Percentiles rank a stretch among this genome's conserved stretches.
Conservation (phyloP, 2,888 invertebrate species). For the Agonopterix alstromeriana region DNA sequence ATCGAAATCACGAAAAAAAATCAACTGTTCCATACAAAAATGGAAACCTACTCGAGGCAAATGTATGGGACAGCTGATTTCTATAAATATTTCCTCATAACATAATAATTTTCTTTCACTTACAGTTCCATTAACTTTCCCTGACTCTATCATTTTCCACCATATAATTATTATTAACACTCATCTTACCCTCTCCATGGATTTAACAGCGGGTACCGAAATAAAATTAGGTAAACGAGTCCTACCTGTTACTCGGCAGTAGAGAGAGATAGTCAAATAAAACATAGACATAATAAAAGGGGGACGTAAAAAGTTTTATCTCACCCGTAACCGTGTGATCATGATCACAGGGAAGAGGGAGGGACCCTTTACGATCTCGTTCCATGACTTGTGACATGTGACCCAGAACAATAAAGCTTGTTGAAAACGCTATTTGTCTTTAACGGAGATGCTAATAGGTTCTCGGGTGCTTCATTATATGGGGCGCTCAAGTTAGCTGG, state of each 20-base stretch:
- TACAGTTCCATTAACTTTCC: too few species aligned
- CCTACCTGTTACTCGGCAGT: conserved; percentile 25
- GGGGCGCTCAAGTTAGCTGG: background rate
- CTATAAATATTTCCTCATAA: too few species aligned
- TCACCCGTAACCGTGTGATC: conserved; percentile 2
- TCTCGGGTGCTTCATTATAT: background rate
- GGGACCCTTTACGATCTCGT: conserved; percentile 8
- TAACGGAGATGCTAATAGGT: background rate
- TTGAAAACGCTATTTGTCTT: conserved; percentile 1
- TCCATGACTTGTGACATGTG: conserved; percentile 7
- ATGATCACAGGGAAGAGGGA: background rate
- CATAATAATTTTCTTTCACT: too few species aligned
- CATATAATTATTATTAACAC: too few species aligned
- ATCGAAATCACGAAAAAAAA: too few species aligned
- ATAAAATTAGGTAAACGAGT: conserved; percentile 42
- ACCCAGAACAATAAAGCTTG: background rate
- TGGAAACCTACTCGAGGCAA: too few species aligned
- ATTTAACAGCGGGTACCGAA: conserved; percentile 23
- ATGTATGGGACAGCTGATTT: too few species aligned
- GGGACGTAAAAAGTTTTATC: conserved; percentile 19
- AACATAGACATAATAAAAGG: conserved; percentile 19
- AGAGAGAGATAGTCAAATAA: conserved; percentile 8
- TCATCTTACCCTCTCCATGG: too few species aligned
- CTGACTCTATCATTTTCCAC: too few species aligned
- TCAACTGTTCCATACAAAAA: too few species aligned